A percentile compares a stretch with the other conserved stretches of the same genome.
Evolutionary conservation across 2,113 vertebrate species (phyloP).

Genomic region (Thamnophis sirtalis): DNA sequence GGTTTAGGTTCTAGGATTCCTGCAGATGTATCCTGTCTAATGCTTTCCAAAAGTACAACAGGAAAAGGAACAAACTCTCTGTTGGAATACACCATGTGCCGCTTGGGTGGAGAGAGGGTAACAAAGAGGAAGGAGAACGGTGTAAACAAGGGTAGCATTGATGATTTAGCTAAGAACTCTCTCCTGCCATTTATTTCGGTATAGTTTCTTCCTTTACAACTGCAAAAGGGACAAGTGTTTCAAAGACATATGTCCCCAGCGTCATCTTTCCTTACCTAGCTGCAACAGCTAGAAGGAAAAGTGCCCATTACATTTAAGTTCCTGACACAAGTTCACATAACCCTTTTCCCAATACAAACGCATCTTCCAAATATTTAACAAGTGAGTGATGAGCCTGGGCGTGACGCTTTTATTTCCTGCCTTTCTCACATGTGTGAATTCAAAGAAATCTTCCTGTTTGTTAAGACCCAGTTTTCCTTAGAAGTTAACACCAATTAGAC

Average conservation of each 20-base stretch:
- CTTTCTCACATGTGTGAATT: not conserved
- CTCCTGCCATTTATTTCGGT: not conserved
- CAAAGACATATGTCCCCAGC: not conserved
- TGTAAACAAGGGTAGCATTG: slow-evolving; percentile 19
- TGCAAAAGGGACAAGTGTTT: rapidly evolving
- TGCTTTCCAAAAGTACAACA: slow-evolving; percentile 57
- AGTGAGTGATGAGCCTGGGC: not conserved
- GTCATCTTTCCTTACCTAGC: not conserved
- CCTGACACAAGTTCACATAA: too few relatives aligned
- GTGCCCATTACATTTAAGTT: not conserved
- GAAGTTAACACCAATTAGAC: not conserved
- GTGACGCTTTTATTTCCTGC: not conserved
- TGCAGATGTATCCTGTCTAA: slow-evolving; percentile 72
- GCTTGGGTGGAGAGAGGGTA: slow-evolving; percentile 25
- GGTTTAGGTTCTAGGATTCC: slow-evolving; percentile 65
- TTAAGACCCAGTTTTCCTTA: not conserved
- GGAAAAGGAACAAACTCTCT: slow-evolving; percentile 66
- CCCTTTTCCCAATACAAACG: not conserved
- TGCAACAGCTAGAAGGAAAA: not conserved
- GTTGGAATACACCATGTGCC: slow-evolving; percentile 20
- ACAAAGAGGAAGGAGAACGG: not conserved
- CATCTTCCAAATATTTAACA: not conserved
- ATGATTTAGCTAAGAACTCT: slow-evolving; percentile 11
- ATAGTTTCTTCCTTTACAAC: rapidly evolving
- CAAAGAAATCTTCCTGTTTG: not conserved